Evolutionary conservation across 2,113 vertebrate species (phyloP).

Genomic region (Camarhynchus parvulus): DNA sequence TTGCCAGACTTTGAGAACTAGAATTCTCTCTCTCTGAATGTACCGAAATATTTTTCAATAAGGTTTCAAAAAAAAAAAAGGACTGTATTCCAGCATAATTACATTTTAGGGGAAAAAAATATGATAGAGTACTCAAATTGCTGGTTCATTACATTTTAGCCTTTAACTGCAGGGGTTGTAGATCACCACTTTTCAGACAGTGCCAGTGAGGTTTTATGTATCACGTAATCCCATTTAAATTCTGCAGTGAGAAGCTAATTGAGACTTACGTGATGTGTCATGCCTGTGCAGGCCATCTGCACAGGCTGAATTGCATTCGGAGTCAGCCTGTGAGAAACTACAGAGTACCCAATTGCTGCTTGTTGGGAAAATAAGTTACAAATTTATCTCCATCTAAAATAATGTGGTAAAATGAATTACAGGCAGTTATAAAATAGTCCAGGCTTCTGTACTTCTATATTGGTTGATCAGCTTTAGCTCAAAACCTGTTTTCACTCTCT

Average conservation of each 20-base stretch:
- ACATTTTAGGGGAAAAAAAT: not conserved
- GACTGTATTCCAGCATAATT: not conserved
- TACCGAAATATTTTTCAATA: not conserved
- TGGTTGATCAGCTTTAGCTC: not conserved
- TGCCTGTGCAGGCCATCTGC: slow-evolving; percentile 42
- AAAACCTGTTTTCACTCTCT: not conserved
- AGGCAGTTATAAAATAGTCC: not conserved
- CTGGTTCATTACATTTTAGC: not conserved
- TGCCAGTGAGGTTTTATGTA: slow-evolving; percentile 15
- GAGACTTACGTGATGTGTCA: slow-evolving; percentile 51
- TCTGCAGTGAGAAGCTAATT: slow-evolving; percentile 43
- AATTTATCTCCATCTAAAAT: slow-evolving; percentile 5
- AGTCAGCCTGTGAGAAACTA: slow-evolving; percentile 21
- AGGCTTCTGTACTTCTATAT: not conserved
- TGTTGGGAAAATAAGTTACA: not conserved
- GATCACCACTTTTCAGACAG: slow-evolving; percentile 15
- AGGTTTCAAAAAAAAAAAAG: not conserved
- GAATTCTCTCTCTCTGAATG: not conserved
- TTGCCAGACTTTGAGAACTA: not conserved
- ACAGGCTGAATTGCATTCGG: slow-evolving; percentile 2
- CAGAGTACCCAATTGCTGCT: not conserved
- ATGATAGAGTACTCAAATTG: not conserved
- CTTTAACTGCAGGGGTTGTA: not conserved
- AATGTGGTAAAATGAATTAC: slow-evolving; percentile 20
- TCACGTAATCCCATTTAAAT: slow-evolving; percentile 51